Evolutionary conservation across 2,888 invertebrate species (phyloP).

Genomic region (Metopia argyrocephala): DNA sequence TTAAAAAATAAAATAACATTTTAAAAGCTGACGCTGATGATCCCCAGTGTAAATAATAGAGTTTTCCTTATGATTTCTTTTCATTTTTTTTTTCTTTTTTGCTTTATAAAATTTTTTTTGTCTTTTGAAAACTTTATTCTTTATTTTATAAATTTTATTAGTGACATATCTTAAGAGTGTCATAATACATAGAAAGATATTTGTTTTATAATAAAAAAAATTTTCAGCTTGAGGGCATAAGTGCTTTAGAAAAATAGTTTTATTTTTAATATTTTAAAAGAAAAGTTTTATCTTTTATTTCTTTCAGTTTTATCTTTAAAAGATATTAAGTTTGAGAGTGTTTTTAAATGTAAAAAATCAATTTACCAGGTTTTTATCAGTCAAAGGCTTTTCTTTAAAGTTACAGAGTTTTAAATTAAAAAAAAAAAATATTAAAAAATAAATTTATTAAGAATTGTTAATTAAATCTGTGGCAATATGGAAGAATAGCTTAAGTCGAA

Average conservation of each 20-base stretch:
- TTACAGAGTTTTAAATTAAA: too few relatives aligned
- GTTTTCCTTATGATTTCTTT: slow-evolving; percentile 67
- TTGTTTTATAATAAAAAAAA: slow-evolving; percentile 25
- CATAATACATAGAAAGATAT: slow-evolving; percentile 57
- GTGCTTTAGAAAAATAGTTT: slow-evolving; percentile 36
- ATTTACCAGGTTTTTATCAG: too few relatives aligned
- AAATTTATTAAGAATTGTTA: too few relatives aligned
- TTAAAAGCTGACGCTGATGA: slow-evolving; percentile 67
- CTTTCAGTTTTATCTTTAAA: slow-evolving; percentile 22
- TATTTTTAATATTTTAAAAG: slow-evolving; percentile 38
- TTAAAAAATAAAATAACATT: slow-evolving; percentile 16
- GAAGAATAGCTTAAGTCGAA: too few relatives aligned
- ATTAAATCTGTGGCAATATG: too few relatives aligned
- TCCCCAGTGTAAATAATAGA: slow-evolving; percentile 75
- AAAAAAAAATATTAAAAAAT: too few relatives aligned
- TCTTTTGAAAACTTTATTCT: slow-evolving; percentile 5
- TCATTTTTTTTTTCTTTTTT: slow-evolving; percentile 20
- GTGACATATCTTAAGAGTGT: slow-evolving; percentile 62
- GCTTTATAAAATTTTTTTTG: slow-evolving; percentile 15
- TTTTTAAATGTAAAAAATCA: too few relatives aligned
- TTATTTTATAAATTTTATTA: slow-evolving; percentile 29
- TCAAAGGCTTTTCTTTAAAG: too few relatives aligned
- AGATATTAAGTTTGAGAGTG: slow-evolving; percentile 47
- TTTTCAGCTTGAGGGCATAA: slow-evolving; percentile 51
- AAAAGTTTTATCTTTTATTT: slow-evolving; percentile 21